Evolutionary conservation across 1,140 invertebrate genomes (phyloP).

Genomic region (Cyclargus thomasi): DNA sequence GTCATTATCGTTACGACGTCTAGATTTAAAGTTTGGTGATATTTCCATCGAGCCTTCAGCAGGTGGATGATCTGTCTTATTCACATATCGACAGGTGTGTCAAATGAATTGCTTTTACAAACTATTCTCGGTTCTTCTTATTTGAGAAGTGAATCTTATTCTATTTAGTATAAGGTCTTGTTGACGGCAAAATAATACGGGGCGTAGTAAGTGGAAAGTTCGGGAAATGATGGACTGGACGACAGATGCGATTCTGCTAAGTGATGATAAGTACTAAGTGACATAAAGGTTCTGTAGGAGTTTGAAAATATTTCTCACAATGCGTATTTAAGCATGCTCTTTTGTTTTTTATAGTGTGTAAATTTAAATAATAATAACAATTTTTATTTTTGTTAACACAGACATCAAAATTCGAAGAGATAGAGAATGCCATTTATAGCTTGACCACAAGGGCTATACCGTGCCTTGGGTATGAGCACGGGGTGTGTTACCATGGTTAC

Average conservation of each 20-base stretch:
- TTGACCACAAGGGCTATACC: no score
- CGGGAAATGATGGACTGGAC: background rate
- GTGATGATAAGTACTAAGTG: background rate
- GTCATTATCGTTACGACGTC: background rate
- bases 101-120: background rate
- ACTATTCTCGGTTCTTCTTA: background rate
- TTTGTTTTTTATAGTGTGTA: no score
- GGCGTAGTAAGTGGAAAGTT: background rate
- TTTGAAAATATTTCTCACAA: background rate
- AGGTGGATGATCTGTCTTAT: background rate
- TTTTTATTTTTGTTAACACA: no score
- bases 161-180: background rate
- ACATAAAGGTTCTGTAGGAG: background rate
- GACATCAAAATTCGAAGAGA: no score
- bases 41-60: background rate
- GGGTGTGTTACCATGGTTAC: no score
- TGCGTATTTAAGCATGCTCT: no score
- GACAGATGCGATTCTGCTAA: background rate
- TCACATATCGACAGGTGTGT: background rate
- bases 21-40: constrained; percentile 3
- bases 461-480: no score
- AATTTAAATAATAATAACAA: no score
- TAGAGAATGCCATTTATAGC: no score
- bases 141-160: background rate
- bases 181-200: background rate